Percentiles rank a stretch among this genome's conserved stretches.
Conservation (phyloP, 2,888 invertebrate genomes). For the Sesia apiformis region DNA sequence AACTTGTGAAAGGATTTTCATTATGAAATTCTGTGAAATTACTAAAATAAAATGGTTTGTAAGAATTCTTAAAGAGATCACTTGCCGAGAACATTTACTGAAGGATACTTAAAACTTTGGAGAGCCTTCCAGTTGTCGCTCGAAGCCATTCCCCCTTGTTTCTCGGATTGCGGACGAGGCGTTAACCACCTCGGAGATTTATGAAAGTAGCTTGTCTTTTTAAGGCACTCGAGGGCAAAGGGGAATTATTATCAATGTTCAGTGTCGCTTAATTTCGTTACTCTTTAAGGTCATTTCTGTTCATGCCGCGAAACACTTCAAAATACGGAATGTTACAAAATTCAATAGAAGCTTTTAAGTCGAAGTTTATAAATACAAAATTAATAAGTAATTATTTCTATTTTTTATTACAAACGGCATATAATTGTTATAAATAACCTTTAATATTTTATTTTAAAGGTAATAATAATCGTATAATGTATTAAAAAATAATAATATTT, state of each 20-base stretch:
- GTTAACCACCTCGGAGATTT: constrained; percentile 57
- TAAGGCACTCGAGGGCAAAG: constrained; percentile 40
- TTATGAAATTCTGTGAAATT: constrained; percentile 6
- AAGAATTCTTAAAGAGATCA: constrained; percentile 45
- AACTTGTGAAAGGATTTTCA: no score
- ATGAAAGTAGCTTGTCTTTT: constrained; percentile 58
- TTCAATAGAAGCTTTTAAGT: no score
- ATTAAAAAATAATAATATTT: no score
- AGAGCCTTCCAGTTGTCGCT: constrained; percentile 40
- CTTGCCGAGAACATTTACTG: constrained; percentile 48
- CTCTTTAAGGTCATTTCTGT: constrained; percentile 10
- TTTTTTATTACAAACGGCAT: no score
- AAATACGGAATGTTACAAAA: background rate
- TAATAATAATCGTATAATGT: no score
- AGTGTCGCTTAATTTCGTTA: constrained; percentile 31
- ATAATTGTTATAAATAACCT: no score
- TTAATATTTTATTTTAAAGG: no score
- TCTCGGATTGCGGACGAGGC: constrained; percentile 50
- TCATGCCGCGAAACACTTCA: no score
- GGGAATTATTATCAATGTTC: constrained; percentile 51
- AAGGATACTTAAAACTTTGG: constrained; percentile 54
- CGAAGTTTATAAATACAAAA: no score
- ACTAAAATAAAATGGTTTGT: constrained; percentile 36
- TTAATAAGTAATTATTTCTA: no score
- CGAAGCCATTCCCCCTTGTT: constrained; percentile 41